phyloP scores from a whole-genome alignment of 2,113 vertebrate species.

The Menura novaehollandiae region DNA sequence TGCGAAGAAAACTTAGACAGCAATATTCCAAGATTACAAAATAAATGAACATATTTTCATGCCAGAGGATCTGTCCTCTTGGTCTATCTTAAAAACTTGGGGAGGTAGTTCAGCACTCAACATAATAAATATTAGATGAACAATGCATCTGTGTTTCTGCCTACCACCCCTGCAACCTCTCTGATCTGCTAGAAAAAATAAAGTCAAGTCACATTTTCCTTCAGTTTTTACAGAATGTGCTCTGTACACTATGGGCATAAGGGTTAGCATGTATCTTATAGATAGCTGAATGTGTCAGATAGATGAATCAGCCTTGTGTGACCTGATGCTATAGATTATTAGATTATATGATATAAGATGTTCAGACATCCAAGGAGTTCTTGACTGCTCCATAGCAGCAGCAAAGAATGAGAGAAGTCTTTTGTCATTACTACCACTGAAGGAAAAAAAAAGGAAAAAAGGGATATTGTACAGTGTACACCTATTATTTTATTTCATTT shows the following conservation, averaged over 20 bases:
- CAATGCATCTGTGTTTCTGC: neutral
- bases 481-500: neutral
- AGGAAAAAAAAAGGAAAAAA: neutral
- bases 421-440: neutral
- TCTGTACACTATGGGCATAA: neutral
- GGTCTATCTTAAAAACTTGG: neutral
- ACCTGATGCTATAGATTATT: conserved; percentile 35
- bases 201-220: conserved; percentile 43
- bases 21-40: neutral
- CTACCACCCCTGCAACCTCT: neutral
- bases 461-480: rapidly evolving
- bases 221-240: conserved; percentile 4
- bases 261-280: conserved; percentile 29
- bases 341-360: conserved; percentile 25
- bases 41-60: neutral
- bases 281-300: conserved; percentile 24
- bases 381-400: neutral
- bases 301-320: conserved; percentile 48
- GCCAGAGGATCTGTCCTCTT: neutral
- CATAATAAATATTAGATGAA: conserved; percentile 31
- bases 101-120: neutral
- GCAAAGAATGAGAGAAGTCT: neutral
- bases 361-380: conserved; percentile 12
- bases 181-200: neutral
- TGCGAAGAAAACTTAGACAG: neutral